Percentiles rank a stretch among this genome's conserved stretches.
Evolutionary conservation across 2,113 vertebrate species (phyloP).

Genomic region (Sapajus apella): DNA sequence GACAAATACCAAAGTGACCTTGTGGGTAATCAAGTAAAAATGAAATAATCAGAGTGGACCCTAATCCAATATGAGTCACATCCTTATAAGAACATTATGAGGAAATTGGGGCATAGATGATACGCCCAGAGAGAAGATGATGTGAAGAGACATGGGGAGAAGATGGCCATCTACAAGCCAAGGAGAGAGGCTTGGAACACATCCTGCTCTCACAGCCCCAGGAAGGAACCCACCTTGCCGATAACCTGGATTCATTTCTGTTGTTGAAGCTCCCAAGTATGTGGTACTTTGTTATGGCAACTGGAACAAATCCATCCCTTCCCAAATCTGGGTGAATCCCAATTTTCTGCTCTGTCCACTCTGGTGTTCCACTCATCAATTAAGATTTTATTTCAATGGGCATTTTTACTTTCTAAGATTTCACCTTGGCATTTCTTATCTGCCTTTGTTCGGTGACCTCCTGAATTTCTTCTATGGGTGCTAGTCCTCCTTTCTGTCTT

Average conservation of each 20-base stretch:
- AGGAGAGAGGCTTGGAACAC: not conserved
- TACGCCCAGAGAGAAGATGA: not conserved
- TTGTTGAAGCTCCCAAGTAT: not conserved
- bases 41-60: not conserved
- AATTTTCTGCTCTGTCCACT: not conserved
- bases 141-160: not conserved
- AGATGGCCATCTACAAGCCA: not conserved
- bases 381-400: not conserved
- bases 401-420: not conserved
- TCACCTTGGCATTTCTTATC: not conserved
- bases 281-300: too few species aligned
- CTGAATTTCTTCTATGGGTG: not conserved
- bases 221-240: not conserved
- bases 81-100: not conserved
- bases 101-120: not conserved
- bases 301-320: not conserved
- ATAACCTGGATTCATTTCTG: not conserved
- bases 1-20: not conserved
- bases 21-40: not conserved
- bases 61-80: not conserved
- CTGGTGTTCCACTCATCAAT: not conserved
- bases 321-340: not conserved
- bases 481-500: not conserved
- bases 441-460: not conserved
- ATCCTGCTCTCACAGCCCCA: not conserved